Percentiles rank a stretch among this genome's conserved stretches.
phyloP scores from a whole-genome alignment of 2,113 vertebrate species.

The Oryzias melastigma region DNA sequence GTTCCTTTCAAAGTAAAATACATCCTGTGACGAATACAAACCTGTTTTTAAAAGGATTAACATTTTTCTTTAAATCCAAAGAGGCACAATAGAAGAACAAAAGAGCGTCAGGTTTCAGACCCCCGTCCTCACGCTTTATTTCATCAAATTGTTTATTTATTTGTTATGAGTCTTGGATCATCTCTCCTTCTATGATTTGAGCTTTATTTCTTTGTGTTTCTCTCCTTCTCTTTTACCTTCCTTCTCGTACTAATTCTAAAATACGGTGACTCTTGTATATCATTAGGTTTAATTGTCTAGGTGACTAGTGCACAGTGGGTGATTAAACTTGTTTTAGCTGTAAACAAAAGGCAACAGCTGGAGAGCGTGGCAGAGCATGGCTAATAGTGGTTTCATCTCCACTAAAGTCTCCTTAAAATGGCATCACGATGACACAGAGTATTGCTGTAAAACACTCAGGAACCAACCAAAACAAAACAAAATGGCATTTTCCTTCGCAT shows the following conservation, averaged over 20 bases:
- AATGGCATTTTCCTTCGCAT: neutral
- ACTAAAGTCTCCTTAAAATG: slow-evolving; percentile 76
- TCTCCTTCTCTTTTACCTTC: slow-evolving; percentile 1
- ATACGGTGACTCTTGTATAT: slow-evolving; percentile 59
- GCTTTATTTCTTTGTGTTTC: slow-evolving; percentile 12
- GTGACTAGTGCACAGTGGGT: slow-evolving; percentile 66
- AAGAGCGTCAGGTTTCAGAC: too few species aligned
- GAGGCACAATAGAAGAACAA: too few species aligned
- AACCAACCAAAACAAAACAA: slow-evolving; percentile 10
- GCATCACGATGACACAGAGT: slow-evolving; percentile 66
- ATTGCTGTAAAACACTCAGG: slow-evolving; percentile 62
- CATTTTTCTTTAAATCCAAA: too few species aligned
- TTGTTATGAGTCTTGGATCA: neutral
- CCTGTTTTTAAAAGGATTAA: too few species aligned
- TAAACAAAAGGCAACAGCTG: slow-evolving; percentile 81
- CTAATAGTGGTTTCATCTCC: slow-evolving; percentile 80
- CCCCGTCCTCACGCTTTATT: too few species aligned
- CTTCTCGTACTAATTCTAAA: slow-evolving; percentile 11
- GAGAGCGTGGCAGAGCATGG: slow-evolving; percentile 62
- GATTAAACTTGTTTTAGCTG: slow-evolving; percentile 70
- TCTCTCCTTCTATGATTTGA: neutral
- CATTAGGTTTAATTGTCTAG: slow-evolving; percentile 75
- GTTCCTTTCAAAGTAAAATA: too few species aligned
- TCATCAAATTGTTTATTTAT: slow-evolving; percentile 9
- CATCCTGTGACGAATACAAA: too few species aligned